phyloP scores from a whole-genome alignment of 2,888 invertebrate genomes.

The Cinara cedri region DNA sequence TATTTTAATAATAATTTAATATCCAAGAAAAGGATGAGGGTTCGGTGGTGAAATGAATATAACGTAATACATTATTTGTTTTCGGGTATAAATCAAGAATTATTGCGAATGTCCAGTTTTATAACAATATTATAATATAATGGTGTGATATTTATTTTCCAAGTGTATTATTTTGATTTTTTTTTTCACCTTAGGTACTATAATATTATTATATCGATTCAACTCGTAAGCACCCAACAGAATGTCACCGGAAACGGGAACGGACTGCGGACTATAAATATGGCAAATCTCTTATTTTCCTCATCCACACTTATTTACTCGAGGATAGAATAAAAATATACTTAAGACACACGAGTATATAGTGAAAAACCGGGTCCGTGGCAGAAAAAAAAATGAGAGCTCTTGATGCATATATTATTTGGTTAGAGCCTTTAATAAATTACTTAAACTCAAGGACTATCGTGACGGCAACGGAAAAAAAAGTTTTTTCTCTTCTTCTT shows the following conservation, averaged over 20 bases:
- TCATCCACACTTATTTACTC: not conserved
- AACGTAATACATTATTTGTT: not conserved
- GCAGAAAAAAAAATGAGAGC: constrained; percentile 7
- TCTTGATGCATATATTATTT: constrained; percentile 40
- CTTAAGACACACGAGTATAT: not conserved
- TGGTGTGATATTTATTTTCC: not conserved
- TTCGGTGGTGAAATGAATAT: not conserved
- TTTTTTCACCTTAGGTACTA: not conserved
- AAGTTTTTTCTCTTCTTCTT: constrained; percentile 12
- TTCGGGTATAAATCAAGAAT: constrained; percentile 3
- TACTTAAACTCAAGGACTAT: constrained; percentile 17
- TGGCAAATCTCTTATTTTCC: constrained; percentile 16
- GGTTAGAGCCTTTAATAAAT: constrained; percentile 46
- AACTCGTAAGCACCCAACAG: not conserved
- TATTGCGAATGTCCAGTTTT: not conserved
- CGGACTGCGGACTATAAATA: not conserved
- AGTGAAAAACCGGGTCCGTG: not conserved
- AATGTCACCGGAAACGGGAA: constrained; percentile 7
- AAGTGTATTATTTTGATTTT: not conserved
- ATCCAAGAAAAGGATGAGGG: not conserved
- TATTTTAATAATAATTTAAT: not conserved
- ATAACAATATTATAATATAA: not conserved
- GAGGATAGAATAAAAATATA: constrained; percentile 10
- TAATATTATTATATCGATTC: constrained; percentile 12
- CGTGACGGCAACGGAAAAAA: not conserved